These are phyloP conservation scores for Mus spicilegus DNA, from an alignment of 2,113 vertebrate species.

Conservation along the genomic window DNA sequence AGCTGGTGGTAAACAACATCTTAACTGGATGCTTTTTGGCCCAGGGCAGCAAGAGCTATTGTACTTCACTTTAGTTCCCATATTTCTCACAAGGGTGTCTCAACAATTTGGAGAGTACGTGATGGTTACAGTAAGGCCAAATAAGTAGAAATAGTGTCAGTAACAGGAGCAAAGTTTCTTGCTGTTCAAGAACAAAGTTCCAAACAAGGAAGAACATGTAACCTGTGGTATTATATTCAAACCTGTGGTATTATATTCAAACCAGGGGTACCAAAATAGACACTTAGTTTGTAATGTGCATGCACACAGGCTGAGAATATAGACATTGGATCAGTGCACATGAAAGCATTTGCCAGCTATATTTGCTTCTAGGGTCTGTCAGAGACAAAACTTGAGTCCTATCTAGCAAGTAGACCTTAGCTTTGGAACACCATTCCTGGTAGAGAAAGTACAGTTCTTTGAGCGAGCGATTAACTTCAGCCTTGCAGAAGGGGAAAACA, in stretches of 20 bases:
- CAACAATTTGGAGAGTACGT: background rate
- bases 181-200: background rate
- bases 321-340: background rate
- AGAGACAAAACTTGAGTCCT: background rate
- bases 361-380: background rate
- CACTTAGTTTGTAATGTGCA: background rate
- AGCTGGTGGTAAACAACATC: background rate
- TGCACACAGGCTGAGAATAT: background rate
- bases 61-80: background rate
- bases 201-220: background rate
- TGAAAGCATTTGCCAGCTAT: background rate
- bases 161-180: background rate
- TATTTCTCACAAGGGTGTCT: background rate
- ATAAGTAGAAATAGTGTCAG: background rate
- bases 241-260: background rate
- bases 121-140: background rate
- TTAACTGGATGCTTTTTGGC: background rate
- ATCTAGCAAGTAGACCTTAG: background rate
- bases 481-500: background rate
- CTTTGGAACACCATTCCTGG: constrained; percentile 29
- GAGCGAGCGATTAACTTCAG: background rate
- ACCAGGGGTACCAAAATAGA: background rate
- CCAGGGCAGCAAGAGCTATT: background rate
- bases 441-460: background rate
- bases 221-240: background rate